Evolutionary conservation across 2,113 vertebrate genomes (phyloP).

Genomic region (Rhinolophus sinicus): DNA sequence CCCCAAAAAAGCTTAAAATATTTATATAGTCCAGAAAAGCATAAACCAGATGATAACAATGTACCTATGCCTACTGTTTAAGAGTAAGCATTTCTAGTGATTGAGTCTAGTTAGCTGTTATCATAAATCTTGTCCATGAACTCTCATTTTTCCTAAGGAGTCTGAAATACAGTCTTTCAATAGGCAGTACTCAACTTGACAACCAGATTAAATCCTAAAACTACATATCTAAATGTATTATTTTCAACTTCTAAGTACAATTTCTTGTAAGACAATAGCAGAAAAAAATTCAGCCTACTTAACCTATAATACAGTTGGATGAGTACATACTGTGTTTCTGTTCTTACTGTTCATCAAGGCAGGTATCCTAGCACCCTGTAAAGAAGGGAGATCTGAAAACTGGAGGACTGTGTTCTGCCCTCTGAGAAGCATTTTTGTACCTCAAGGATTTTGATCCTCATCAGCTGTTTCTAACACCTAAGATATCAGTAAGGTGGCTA

Average conservation of each 20-base stretch:
- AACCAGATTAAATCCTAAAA: neutral
- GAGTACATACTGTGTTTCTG: neutral
- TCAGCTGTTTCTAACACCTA: conserved; percentile 18
- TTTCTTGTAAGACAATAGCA: neutral
- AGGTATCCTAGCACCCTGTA: neutral
- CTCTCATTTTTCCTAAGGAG: conserved; percentile 27
- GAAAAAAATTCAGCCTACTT: conserved; percentile 1
- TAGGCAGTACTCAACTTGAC: neutral
- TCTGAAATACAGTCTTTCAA: conserved; percentile 45
- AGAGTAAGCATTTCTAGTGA: conserved; percentile 28
- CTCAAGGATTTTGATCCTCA: neutral
- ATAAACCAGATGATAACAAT: neutral
- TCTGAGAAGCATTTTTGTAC: neutral
- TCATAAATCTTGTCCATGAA: neutral
- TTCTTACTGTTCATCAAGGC: neutral
- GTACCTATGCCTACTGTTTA: neutral
- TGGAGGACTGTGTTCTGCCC: neutral
- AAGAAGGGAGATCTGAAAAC: neutral
- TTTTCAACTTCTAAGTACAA: conserved; percentile 37
- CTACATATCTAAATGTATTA: neutral
- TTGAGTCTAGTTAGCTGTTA: neutral
- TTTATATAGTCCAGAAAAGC: neutral
- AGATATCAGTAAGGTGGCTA: neutral
- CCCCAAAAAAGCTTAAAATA: conserved; percentile 10
- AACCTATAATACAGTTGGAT: neutral